A percentile compares a stretch with the other conserved stretches of the same genome.
These are phyloP conservation scores for Athripsodes cinereus DNA, from an alignment of 2,888 invertebrate species.

Conservation along the genomic window DNA sequence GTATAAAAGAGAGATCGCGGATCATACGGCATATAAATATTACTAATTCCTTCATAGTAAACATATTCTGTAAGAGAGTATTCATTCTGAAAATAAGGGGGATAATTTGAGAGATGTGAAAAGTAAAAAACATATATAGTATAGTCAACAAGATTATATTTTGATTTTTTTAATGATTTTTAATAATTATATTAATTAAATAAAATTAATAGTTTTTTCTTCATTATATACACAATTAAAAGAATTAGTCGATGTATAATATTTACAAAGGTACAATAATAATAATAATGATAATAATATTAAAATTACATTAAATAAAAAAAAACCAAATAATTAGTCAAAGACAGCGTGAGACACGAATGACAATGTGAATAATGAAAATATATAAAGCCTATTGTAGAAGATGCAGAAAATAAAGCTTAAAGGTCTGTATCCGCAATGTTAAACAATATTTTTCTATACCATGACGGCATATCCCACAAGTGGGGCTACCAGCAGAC, in stretches of 20 bases:
- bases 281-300: slow-evolving; percentile 7
- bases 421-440: no score
- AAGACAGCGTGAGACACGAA: slow-evolving; percentile 24
- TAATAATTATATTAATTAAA: slow-evolving; percentile 28
- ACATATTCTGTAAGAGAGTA: background rate
- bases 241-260: slow-evolving; percentile 49
- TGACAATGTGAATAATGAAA: background rate
- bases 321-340: slow-evolving; percentile 24
- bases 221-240: slow-evolving; percentile 35
- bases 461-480: no score
- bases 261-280: slow-evolving; percentile 49
- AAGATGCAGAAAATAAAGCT: no score
- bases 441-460: no score
- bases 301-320: background rate
- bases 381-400: no score
- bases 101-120: background rate
- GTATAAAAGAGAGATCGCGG: no score
- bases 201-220: slow-evolving; percentile 28
- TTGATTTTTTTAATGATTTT: slow-evolving; percentile 27
- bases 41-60: no score
- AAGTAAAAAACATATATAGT: slow-evolving; percentile 26
- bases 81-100: background rate
- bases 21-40: no score
- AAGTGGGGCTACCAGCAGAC: no score
- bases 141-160: slow-evolving; percentile 29